Conservation (phyloP, 1,140 invertebrate species). For the Nephotettix cincticeps region DNA sequence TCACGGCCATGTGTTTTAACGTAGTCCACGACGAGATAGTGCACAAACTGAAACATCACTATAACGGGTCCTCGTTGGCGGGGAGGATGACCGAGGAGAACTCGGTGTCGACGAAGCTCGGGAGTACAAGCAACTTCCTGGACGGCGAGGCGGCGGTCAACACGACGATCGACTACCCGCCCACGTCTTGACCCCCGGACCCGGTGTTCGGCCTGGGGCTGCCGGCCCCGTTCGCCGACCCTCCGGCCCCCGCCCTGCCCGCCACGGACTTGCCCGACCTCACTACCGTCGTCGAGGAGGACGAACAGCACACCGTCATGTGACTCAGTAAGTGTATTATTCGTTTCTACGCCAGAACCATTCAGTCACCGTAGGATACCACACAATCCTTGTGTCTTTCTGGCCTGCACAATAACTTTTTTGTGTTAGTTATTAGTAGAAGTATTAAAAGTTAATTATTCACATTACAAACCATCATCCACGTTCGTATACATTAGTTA, state of each 20-base stretch:
- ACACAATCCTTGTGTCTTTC: not conserved
- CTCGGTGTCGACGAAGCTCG: conserved; percentile 12
- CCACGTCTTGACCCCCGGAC: conserved; percentile 8
- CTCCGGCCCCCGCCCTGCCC: not conserved
- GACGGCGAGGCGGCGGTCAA: conserved; percentile 9
- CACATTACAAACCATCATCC: not conserved
- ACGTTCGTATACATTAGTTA: not conserved
- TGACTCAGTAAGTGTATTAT: not conserved
- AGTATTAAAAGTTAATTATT: not conserved
- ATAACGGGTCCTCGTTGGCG: conserved; percentile 3
- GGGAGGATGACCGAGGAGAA: not conserved
- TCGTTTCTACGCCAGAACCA: not conserved
- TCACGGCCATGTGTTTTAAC: conserved; percentile 98
- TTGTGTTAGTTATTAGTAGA: not conserved
- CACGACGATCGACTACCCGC: conserved; percentile 4
- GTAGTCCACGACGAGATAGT: conserved; percentile 93
- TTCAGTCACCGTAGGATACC: not conserved
- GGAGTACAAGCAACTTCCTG: conserved; percentile 14
- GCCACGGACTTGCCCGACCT: not conserved
- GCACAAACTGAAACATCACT: conserved; percentile 66
- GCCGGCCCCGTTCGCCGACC: not conserved
- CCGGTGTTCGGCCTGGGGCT: not conserved
- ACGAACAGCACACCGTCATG: conserved; percentile 9
- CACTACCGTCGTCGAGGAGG: not conserved
- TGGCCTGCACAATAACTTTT: not conserved